Evolutionary conservation across 2,113 vertebrate genomes (phyloP).

Genomic region (Pseudopodoces humilis): DNA sequence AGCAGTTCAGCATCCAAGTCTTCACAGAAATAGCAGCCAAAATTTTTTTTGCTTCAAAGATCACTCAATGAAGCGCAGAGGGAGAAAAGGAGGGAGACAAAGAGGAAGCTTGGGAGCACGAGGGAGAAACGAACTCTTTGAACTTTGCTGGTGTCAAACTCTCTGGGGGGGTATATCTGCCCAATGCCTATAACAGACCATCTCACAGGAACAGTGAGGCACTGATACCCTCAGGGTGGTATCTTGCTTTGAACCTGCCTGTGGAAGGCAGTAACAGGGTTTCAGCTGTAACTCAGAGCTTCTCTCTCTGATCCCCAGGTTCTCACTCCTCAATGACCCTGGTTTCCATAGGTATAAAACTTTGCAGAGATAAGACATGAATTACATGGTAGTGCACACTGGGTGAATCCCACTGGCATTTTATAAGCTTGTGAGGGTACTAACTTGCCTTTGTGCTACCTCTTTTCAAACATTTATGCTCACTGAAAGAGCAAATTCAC

Average conservation of each 20-base stretch:
- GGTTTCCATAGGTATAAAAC: neutral
- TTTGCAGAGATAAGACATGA: neutral
- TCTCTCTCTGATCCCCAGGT: neutral
- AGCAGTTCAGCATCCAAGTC: neutral
- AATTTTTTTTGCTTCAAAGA: neutral
- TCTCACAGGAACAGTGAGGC: neutral
- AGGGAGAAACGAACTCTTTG: neutral
- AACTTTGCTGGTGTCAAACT: neutral
- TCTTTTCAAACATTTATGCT: neutral
- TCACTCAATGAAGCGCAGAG: fast-evolving
- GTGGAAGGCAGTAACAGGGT: neutral
- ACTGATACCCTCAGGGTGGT: neutral
- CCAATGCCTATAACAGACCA: neutral
- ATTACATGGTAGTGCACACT: neutral
- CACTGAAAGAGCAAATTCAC: neutral
- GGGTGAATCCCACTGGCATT: neutral
- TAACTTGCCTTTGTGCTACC: neutral
- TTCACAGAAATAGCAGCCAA: neutral
- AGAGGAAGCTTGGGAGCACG: neutral
- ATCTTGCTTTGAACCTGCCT: neutral
- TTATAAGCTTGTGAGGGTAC: neutral
- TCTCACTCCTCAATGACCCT: neutral
- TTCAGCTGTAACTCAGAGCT: neutral
- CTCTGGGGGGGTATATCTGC: neutral
- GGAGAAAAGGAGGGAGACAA: neutral